These are phyloP conservation scores for Herpetotheres cachinnans DNA, from an alignment of 2,113 vertebrate species.

Conservation along the genomic window DNA sequence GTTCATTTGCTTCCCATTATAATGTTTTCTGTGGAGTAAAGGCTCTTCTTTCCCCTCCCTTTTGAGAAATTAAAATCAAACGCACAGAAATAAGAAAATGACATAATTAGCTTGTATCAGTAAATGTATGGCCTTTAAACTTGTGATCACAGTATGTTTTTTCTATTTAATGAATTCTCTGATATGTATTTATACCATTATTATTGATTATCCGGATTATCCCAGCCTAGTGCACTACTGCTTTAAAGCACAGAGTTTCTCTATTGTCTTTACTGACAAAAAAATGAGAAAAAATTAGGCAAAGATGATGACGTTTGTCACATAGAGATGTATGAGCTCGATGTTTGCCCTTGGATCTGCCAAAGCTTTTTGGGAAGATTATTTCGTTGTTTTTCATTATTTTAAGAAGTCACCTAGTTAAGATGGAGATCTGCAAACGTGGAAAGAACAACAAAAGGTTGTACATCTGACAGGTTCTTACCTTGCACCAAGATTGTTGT, in stretches of 20 bases:
- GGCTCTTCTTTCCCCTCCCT: neutral
- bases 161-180: neutral
- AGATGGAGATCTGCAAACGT: neutral
- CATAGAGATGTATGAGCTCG: neutral
- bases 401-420: neutral
- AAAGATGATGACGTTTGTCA: neutral
- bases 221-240: neutral
- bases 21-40: neutral
- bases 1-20: neutral
- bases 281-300: neutral
- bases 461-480: neutral
- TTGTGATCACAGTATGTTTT: neutral
- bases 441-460: neutral
- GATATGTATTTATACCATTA: neutral
- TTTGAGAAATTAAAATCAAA: neutral
- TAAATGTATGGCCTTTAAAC: neutral
- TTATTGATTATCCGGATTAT: neutral
- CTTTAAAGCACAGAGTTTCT: neutral
- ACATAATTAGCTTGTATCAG: neutral
- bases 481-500: neutral
- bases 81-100: neutral
- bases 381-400: neutral
- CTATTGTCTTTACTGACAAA: neutral
- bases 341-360: neutral
- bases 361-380: neutral